These are phyloP conservation scores for Cichlasoma orientale DNA, from an alignment of 2,797 vertebrate genomes.

Conservation along the genomic window DNA sequence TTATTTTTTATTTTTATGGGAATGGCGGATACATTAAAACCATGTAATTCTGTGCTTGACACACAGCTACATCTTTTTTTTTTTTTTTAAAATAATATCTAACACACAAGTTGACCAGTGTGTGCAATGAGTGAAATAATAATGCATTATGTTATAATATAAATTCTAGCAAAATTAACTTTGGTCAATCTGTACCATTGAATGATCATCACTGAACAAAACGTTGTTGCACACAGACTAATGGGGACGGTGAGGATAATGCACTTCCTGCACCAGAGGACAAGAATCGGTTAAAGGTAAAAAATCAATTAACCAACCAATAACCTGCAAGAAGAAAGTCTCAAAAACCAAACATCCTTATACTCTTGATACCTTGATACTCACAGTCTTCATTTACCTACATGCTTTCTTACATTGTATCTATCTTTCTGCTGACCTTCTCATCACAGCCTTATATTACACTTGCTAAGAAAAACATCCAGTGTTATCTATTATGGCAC, in stretches of 20 bases:
- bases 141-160: not conserved
- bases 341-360: not conserved
- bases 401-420: not conserved
- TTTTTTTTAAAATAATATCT: not conserved
- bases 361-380: not conserved
- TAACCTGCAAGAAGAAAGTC: not conserved
- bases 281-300: constrained; percentile 88
- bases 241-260: constrained; percentile 68
- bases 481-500: not conserved
- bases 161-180: not conserved
- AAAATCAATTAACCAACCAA: not conserved
- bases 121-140: constrained; percentile 3
- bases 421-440: not conserved
- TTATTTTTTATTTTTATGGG: not conserved
- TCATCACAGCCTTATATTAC: not conserved
- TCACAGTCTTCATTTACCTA: not conserved
- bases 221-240: constrained; percentile 79
- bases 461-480: not conserved
- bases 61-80: not conserved
- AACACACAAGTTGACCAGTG: not conserved
- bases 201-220: constrained; percentile 57
- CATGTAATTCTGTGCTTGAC: not conserved
- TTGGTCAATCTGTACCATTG: constrained; percentile 8
- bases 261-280: constrained; percentile 69
- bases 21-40: not conserved